phyloP scores from a whole-genome alignment of 2,797 vertebrate species.

The Coregonus sp. region DNA sequence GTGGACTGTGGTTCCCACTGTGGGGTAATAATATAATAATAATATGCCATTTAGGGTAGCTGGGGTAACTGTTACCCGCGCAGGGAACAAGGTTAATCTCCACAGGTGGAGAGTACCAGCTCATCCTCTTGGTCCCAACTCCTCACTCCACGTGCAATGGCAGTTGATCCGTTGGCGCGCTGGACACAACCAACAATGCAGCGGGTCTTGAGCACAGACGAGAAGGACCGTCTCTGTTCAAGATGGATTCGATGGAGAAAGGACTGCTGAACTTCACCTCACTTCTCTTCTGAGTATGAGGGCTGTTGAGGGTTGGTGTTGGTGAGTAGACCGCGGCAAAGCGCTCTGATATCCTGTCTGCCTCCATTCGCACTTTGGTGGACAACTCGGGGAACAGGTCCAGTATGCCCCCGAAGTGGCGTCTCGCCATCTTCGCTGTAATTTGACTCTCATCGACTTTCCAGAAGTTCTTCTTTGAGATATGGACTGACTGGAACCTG shows the following conservation, averaged over 20 bases:
- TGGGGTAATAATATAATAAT: too few species aligned
- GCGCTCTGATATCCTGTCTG: background rate
- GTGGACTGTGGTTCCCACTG: constrained; percentile 34
- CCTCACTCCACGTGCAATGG: background rate
- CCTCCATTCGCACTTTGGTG: constrained; percentile 27
- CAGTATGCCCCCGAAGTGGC: constrained; percentile 69
- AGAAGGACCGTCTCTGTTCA: constrained; percentile 52
- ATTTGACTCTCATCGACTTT: constrained; percentile 69
- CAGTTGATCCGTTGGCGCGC: constrained; percentile 20
- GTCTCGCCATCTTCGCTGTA: constrained; percentile 71
- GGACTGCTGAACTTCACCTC: constrained; percentile 63
- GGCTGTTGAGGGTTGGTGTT: background rate
- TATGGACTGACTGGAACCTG: constrained; percentile 65
- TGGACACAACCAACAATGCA: constrained; percentile 19
- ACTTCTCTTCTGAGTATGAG: constrained; percentile 9
- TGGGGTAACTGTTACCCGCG: constrained; percentile 5
- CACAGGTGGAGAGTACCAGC: constrained; percentile 31
- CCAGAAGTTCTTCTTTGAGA: constrained; percentile 71
- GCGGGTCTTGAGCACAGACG: constrained; percentile 1
- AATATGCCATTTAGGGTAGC: too few species aligned
- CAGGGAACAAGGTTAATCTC: constrained; percentile 13
- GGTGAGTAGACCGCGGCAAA: background rate
- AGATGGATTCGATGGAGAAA: constrained; percentile 74
- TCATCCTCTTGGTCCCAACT: constrained; percentile 21
- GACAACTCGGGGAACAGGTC: constrained; percentile 64